Evolutionary conservation across 2,797 vertebrate genomes (phyloP).

Genomic region (Pseudocheirus occidentalis): DNA sequence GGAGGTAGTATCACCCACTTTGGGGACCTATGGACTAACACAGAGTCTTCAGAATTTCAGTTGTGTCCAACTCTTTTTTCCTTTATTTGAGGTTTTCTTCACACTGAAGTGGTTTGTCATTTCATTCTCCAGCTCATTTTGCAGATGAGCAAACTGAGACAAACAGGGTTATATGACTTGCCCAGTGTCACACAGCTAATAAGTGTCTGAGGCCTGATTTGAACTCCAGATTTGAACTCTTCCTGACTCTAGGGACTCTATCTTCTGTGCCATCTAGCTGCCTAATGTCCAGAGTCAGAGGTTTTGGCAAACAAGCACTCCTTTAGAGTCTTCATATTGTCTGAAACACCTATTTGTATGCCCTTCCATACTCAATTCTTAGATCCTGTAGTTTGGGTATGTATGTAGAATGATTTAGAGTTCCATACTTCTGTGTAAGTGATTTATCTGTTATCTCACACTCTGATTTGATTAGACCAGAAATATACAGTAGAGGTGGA

Average conservation of each 20-base stretch:
- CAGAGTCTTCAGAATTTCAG: not conserved
- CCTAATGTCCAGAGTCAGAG: not conserved
- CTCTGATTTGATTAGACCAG: constrained; percentile 17
- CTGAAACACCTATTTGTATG: not conserved
- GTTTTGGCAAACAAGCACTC: not conserved
- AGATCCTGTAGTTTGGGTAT: not conserved
- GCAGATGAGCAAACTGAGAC: not conserved
- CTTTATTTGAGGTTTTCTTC: not conserved
- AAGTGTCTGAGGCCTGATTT: not conserved
- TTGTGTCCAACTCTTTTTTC: not conserved
- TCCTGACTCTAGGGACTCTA: not conserved
- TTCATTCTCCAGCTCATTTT: not conserved
- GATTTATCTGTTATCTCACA: not conserved
- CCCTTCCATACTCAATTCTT: not conserved
- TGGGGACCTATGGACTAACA: no score
- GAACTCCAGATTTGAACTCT: not conserved
- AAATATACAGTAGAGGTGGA: not conserved
- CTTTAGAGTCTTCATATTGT: not conserved
- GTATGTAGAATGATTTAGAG: constrained; percentile 3
- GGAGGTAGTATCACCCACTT: no score
- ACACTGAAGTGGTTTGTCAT: not conserved
- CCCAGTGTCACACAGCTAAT: not conserved
- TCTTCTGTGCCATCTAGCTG: not conserved
- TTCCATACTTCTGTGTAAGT: not conserved
- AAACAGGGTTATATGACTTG: not conserved